These are phyloP conservation scores for Cheilosia variabilis DNA, from an alignment of 2,888 invertebrate species.

Conservation along the genomic window DNA sequence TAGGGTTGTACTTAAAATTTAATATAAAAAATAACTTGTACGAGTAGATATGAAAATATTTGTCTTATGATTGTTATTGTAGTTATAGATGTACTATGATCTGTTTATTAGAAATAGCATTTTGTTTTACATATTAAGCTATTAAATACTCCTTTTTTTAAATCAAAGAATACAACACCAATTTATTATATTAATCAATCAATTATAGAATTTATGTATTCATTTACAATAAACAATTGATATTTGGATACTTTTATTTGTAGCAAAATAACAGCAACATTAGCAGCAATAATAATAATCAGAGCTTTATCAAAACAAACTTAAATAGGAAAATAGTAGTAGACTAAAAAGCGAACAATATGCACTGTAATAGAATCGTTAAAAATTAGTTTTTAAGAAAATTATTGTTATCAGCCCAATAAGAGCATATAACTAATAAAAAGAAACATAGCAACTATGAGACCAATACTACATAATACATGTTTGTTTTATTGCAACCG, in stretches of 20 bases:
- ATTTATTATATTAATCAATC: neutral
- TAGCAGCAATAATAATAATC: constrained; percentile 33
- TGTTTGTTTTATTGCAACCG: too few relatives aligned
- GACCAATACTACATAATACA: constrained; percentile 17
- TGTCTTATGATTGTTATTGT: too few relatives aligned
- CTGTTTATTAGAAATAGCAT: too few relatives aligned
- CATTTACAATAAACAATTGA: constrained; percentile 16
- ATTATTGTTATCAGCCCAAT: neutral
- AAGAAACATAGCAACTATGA: constrained; percentile 6
- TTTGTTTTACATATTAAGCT: too few relatives aligned
- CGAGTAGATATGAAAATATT: too few relatives aligned
- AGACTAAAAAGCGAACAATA: constrained; percentile 1
- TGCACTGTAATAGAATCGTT: neutral
- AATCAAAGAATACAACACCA: constrained; percentile 19
- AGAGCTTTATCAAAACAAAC: constrained; percentile 33
- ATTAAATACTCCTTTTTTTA: neutral
- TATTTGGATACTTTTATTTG: neutral
- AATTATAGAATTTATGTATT: constrained; percentile 18
- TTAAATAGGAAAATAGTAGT: neutral
- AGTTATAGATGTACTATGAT: too few relatives aligned
- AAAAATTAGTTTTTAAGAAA: neutral
- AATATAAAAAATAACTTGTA: too few relatives aligned
- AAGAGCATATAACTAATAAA: neutral
- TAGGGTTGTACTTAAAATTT: too few relatives aligned
- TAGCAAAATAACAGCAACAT: constrained; percentile 5